These are phyloP conservation scores for Verasper variegatus DNA, from an alignment of 2,113 vertebrate species.

Conservation along the genomic window DNA sequence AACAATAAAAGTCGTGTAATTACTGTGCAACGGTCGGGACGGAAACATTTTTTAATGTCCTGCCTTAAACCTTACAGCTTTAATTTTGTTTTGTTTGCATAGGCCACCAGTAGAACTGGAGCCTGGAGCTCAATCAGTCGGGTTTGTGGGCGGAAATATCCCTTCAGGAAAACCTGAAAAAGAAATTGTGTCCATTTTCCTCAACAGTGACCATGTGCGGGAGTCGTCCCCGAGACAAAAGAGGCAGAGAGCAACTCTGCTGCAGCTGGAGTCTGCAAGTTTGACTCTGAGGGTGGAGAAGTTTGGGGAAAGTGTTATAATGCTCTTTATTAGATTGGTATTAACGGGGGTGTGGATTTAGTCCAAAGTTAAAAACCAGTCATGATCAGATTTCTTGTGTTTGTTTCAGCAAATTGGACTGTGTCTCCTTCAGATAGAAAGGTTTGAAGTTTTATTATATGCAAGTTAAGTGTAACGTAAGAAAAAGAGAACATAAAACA, in stretches of 20 bases:
- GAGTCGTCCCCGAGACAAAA: background rate
- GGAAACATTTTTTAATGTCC: conserved; percentile 22
- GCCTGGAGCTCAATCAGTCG: conserved; percentile 30
- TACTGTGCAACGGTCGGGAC: conserved; percentile 33
- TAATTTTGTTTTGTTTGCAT: background rate
- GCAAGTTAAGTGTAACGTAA: too few species aligned
- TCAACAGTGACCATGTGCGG: conserved; percentile 15
- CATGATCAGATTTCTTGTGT: too few species aligned
- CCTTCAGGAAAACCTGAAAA: conserved; percentile 29
- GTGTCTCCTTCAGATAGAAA: too few species aligned
- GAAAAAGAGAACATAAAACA: too few species aligned
- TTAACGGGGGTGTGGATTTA: background rate
- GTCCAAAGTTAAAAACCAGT: background rate
- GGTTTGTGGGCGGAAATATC: conserved; percentile 33
- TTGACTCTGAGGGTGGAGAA: background rate
- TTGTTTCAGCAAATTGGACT: background rate
- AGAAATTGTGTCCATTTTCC: conserved; percentile 17
- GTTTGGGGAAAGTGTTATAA: background rate
- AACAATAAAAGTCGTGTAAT: conserved; percentile 40
- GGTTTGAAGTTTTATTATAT: too few species aligned
- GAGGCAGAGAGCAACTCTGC: conserved; percentile 2
- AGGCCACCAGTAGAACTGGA: background rate
- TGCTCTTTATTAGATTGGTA: background rate
- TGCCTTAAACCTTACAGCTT: conserved; percentile 8
- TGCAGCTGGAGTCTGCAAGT: background rate